Conservation (phyloP, 1,140 invertebrate species). For the Uloborus diversus region DNA sequence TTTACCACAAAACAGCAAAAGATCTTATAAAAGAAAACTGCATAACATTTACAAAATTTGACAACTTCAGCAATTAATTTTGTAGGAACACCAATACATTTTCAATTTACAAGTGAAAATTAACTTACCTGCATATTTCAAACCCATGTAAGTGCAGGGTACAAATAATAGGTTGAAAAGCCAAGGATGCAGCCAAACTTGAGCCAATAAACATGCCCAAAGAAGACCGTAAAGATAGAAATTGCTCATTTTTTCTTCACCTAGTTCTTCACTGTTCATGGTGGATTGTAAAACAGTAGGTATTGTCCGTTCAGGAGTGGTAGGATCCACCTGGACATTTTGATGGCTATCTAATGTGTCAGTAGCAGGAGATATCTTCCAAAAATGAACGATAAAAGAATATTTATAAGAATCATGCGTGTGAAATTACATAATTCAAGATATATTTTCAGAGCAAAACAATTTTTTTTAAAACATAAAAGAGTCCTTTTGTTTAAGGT, state of each 20-base stretch:
- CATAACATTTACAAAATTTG: too few relatives aligned
- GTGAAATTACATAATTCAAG: too few relatives aligned
- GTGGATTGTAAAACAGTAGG: neutral
- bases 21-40: too few relatives aligned
- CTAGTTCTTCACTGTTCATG: slow-evolving; percentile 1
- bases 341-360: slow-evolving; percentile 10
- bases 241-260: slow-evolving; percentile 66
- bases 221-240: slow-evolving; percentile 75
- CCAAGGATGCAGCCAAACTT: slow-evolving; percentile 78
- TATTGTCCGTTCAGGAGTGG: slow-evolving; percentile 34
- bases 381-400: neutral
- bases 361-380: neutral
- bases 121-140: slow-evolving; percentile 49
- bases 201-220: slow-evolving; percentile 75
- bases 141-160: slow-evolving; percentile 72
- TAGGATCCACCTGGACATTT: slow-evolving; percentile 55
- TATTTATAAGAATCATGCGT: too few relatives aligned
- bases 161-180: slow-evolving; percentile 74
- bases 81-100: too few relatives aligned
- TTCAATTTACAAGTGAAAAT: too few relatives aligned
- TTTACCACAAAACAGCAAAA: too few relatives aligned
- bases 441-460: too few relatives aligned
- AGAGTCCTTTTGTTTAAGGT: too few relatives aligned
- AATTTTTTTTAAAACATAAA: too few relatives aligned
- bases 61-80: too few relatives aligned